Conservation (phyloP, 2,888 invertebrate species). For the Blomia tropicalis region DNA sequence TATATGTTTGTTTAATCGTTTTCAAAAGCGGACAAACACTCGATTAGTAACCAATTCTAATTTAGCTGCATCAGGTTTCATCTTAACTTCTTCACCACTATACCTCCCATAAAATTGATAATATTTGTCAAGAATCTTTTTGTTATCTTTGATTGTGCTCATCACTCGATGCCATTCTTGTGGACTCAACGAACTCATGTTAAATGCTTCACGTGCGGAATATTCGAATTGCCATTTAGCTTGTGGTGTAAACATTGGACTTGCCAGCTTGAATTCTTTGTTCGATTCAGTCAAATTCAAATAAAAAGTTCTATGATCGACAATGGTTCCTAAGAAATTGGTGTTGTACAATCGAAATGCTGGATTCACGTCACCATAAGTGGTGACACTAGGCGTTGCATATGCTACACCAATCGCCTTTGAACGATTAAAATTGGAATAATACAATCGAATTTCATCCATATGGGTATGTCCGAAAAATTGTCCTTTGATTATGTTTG, state of each 20-base stretch:
- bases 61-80: background rate
- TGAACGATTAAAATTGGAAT: background rate
- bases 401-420: constrained; percentile 19
- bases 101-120: constrained; percentile 6
- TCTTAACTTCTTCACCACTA: background rate
- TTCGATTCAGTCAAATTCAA: constrained; percentile 23
- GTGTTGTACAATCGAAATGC: constrained; percentile 19
- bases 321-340: constrained; percentile 6
- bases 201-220: constrained; percentile 18
- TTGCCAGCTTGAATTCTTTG: background rate
- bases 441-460: constrained; percentile 20
- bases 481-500: constrained; percentile 17
- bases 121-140: background rate
- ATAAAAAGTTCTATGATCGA: constrained; percentile 23
- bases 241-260: background rate
- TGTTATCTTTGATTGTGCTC: background rate
- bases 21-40: constrained; percentile 14
- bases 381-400: constrained; percentile 18
- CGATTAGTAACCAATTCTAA: background rate
- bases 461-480: constrained; percentile 24
- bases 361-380: constrained; percentile 21
- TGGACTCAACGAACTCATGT: constrained; percentile 21
- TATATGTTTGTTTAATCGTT: no score
- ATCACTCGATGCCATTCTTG: constrained; percentile 15
- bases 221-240: constrained; percentile 16